phyloP scores from a whole-genome alignment of 1,140 invertebrate species.

The Campoletis sonorensis region DNA sequence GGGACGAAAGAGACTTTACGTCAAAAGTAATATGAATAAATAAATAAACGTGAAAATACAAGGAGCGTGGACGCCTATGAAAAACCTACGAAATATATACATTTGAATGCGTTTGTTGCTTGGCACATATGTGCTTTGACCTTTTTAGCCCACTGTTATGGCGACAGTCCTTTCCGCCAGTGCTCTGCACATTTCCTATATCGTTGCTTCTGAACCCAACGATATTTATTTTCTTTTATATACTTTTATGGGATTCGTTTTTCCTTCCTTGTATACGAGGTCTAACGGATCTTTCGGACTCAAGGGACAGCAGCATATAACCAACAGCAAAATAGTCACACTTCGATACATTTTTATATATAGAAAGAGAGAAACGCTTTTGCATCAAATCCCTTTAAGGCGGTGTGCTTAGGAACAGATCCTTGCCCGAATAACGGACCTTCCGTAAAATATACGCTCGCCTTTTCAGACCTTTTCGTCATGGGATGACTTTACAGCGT shows the following conservation, averaged over 20 bases:
- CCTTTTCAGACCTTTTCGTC: not conserved
- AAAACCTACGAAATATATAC: slow-evolving; percentile 61
- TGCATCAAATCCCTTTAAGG: not conserved
- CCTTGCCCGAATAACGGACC: slow-evolving; percentile 7
- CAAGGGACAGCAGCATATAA: not conserved
- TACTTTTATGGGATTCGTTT: slow-evolving; percentile 12
- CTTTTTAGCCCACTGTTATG: not conserved
- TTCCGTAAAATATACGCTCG: not conserved
- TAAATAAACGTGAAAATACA: slow-evolving; percentile 48
- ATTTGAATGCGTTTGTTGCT: slow-evolving; percentile 51
- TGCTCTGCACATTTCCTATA: slow-evolving; percentile 15
- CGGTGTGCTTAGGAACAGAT: slow-evolving; percentile 16
- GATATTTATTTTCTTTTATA: slow-evolving; percentile 6
- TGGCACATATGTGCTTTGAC: not conserved
- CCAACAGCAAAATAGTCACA: not conserved
- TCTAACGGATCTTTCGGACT: not conserved
- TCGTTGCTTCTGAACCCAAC: not conserved
- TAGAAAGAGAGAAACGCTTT: not conserved
- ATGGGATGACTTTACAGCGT: not conserved
- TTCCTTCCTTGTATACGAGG: not conserved
- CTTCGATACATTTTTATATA: not conserved
- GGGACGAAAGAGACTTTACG: too few species aligned
- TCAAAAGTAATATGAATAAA: slow-evolving; percentile 7
- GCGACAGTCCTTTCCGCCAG: slow-evolving; percentile 9
- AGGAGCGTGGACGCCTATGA: slow-evolving; percentile 49